These are phyloP conservation scores for Spodoptera litura DNA, from an alignment of 1,140 invertebrate species.

Conservation along the genomic window DNA sequence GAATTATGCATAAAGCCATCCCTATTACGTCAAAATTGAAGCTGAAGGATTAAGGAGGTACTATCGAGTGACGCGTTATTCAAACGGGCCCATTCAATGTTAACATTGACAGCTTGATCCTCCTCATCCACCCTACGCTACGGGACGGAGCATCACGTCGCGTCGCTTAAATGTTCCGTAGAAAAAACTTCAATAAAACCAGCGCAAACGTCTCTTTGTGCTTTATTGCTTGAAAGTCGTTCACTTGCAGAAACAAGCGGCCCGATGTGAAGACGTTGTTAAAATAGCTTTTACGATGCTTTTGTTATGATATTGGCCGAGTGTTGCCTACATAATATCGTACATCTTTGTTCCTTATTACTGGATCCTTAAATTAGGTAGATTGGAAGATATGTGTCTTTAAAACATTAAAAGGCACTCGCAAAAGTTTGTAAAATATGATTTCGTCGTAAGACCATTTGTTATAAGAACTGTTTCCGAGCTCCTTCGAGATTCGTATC, in stretches of 20 bases:
- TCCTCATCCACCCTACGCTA: not conserved
- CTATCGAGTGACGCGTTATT: conserved; percentile 11
- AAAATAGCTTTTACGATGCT: conserved; percentile 56
- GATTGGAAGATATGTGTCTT: not conserved
- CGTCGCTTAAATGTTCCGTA: conserved; percentile 65
- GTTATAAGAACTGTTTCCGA: conserved; percentile 13
- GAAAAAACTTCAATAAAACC: conserved; percentile 70
- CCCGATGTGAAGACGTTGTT: conserved; percentile 53
- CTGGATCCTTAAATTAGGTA: not conserved
- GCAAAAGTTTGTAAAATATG: conserved; percentile 35
- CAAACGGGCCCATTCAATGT: conserved; percentile 19
- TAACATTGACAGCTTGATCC: conserved; percentile 36
- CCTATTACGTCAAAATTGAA: conserved; percentile 41
- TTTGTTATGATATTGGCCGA: conserved; percentile 50
- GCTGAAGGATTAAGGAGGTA: conserved; percentile 39
- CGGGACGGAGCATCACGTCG: conserved; percentile 52
- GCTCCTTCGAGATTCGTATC: conserved; percentile 48
- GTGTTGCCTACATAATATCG: conserved; percentile 32
- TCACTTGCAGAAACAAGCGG: conserved; percentile 54
- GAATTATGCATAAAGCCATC: conserved; percentile 47
- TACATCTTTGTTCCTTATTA: conserved; percentile 12
- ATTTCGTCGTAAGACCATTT: conserved; percentile 20
- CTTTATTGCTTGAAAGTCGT: conserved; percentile 68
- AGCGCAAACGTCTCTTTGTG: conserved; percentile 61
- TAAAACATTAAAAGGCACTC: too few relatives aligned